Base-by-base conservation (phyloP, 2,113 vertebrate species). In the Passer domesticus region DNA sequence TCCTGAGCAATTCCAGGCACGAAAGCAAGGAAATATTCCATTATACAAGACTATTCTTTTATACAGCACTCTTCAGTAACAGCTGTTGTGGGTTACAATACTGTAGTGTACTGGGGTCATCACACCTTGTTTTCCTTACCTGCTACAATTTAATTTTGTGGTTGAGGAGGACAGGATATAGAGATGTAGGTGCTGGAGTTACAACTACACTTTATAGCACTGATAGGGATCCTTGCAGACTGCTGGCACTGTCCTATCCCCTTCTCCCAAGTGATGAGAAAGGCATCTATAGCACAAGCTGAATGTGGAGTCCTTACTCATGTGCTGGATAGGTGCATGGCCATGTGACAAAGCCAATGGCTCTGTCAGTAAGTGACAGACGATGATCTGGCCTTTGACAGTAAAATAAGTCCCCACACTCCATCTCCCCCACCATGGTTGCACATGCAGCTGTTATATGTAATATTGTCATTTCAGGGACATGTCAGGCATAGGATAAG, bases 401-500 rank as follows among this genome's bases (percentile, higher is more conserved):
- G 49, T 56, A 86, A 87, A 87, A 33, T 62, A 86, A 70, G 0
- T 3, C 12, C 13, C n/a, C 31, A 69, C 25, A 25, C 31, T 70
- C 28, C 30, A 14, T 10, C 6, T 55, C 19, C 10, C 25, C 22
- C 22, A 39, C 18, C 46, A 21, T 5, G 21, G 33, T 15, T 55
- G 53, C 56, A 63, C 39, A 44, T 13, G 28, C 39, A 85, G 74
- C 58, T 90, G 49, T 50, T 78, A 87, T 13, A 81, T 44, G 35
- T 13, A 55, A 64, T 78, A 62, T 22, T 75, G 39, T 10, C 27
- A 41, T 75, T 87, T 63, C 56, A 68, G 23, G 55, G 35, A 52
- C 0, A 0, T 0, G 1, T 46, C 77, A 70, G 47, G 59, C 35
- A n/a, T 7, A 33, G 0, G 1, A n/a, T 25, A 46, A 84, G 22